Percentiles rank a stretch among this genome's conserved stretches.
These are phyloP conservation scores for Creontiades dilutus DNA, from an alignment of 2,888 invertebrate species.

Conservation along the genomic window DNA sequence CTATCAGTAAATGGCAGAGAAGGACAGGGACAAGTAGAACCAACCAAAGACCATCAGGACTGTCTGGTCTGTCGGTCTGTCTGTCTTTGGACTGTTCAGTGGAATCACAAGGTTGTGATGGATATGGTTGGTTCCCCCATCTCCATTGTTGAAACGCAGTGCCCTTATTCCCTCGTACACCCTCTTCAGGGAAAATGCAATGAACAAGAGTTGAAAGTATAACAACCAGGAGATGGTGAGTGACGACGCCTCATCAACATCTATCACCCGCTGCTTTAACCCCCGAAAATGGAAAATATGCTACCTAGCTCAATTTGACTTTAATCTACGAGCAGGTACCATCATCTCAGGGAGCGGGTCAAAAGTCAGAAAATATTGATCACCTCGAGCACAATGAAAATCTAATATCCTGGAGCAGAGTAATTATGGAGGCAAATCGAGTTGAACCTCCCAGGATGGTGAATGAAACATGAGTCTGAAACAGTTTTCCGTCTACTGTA, in stretches of 20 bases:
- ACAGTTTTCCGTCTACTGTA: neutral
- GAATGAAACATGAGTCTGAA: conserved; percentile 27
- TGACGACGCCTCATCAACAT: too few species aligned
- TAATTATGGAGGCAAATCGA: conserved; percentile 27
- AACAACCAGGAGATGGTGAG: neutral
- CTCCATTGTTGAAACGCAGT: too few species aligned
- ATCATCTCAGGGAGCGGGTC: neutral
- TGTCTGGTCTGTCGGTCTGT: too few species aligned
- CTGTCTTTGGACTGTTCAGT: too few species aligned
- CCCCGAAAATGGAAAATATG: neutral
- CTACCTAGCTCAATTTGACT: neutral
- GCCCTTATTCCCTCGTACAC: too few species aligned
- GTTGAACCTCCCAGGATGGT: conserved; percentile 27
- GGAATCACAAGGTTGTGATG: too few species aligned
- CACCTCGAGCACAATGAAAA: conserved; percentile 24
- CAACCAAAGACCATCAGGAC: too few species aligned
- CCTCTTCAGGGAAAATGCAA: neutral
- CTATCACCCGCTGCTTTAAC: too few species aligned
- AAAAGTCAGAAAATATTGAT: conserved; percentile 22
- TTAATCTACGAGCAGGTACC: neutral
- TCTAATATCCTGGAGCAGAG: conserved; percentile 32
- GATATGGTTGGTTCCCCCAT: too few species aligned
- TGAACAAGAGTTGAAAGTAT: neutral
- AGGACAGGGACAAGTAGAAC: too few species aligned
- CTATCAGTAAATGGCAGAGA: too few species aligned